Evolutionary conservation across 1,140 invertebrate genomes (phyloP).

Genomic region (Pseudomyrmex cubaensis): DNA sequence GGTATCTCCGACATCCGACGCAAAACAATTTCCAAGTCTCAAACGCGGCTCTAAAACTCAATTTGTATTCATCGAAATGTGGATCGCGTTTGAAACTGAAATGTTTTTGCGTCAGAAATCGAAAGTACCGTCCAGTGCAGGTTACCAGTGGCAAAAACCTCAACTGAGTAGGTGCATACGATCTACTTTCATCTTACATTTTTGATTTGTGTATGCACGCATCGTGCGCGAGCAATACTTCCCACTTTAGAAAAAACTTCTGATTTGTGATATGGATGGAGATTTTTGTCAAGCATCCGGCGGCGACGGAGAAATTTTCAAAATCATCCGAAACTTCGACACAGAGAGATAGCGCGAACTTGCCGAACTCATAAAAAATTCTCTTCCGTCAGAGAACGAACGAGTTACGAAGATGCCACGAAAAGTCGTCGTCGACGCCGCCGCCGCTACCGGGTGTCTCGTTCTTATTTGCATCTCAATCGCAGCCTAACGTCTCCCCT

Average conservation of each 20-base stretch:
- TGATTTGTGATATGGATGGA: slow-evolving; percentile 21
- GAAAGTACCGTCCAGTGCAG: too few relatives aligned
- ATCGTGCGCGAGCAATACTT: slow-evolving; percentile 19
- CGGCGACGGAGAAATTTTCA: slow-evolving; percentile 7
- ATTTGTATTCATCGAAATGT: too few relatives aligned
- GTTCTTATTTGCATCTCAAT: slow-evolving; percentile 69
- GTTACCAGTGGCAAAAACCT: not conserved
- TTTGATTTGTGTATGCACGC: slow-evolving; percentile 8
- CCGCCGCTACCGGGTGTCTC: slow-evolving; percentile 51
- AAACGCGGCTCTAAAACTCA: too few relatives aligned
- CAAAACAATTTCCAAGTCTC: too few relatives aligned
- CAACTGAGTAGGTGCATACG: not conserved
- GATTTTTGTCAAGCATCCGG: slow-evolving; percentile 8
- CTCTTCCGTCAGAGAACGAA: slow-evolving; percentile 20
- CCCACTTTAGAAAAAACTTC: slow-evolving; percentile 8
- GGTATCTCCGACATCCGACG: too few relatives aligned
- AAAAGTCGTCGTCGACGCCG: slow-evolving; percentile 11
- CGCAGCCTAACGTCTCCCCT: slow-evolving; percentile 59
- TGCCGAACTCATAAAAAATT: slow-evolving; percentile 54
- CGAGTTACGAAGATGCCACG: slow-evolving; percentile 50
- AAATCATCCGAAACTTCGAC: slow-evolving; percentile 14
- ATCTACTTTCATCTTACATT: not conserved
- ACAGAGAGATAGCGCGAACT: slow-evolving; percentile 30
- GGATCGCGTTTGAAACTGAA: too few relatives aligned
- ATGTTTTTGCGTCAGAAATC: too few relatives aligned